Conservation (phyloP, 2,113 vertebrate species). For the Alosa alosa region DNA sequence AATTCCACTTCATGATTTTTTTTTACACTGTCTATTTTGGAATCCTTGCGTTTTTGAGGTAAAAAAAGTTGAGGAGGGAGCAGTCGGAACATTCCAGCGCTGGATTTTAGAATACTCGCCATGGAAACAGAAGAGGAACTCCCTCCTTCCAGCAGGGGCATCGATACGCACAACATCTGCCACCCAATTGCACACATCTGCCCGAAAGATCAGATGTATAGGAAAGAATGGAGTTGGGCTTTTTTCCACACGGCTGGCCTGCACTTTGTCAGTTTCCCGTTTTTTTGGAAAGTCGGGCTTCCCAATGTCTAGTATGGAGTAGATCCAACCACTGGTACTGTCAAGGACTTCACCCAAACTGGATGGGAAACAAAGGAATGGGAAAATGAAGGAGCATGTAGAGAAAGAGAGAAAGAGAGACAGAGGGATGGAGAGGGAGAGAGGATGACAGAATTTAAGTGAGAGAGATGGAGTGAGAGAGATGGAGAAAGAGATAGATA, state of each 20-base stretch:
- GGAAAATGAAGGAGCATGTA: not conserved
- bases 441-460: not conserved
- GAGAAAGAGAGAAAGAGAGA: conserved; percentile 4
- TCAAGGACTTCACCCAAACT: not conserved
- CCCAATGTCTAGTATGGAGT: not conserved
- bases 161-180: conserved; percentile 19
- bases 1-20: too few species aligned
- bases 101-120: not conserved
- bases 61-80: not conserved
- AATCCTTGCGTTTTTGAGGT: too few species aligned
- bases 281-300: conserved; percentile 27
- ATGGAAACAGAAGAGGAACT: not conserved
- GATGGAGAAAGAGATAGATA: conserved; percentile 44
- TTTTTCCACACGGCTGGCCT: conserved; percentile 23
- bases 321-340: not conserved
- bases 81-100: not conserved
- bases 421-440: not conserved
- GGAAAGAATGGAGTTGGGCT: conserved; percentile 28
- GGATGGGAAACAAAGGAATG: not conserved
- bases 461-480: conserved; percentile 38
- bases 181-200: conserved; percentile 38
- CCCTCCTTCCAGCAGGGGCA: conserved; percentile 1
- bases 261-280: conserved; percentile 26
- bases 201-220: conserved; percentile 42
- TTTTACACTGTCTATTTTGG: too few species aligned